Evolutionary conservation across 2,888 invertebrate genomes (phyloP).

Genomic region (Erebia aethiops): DNA sequence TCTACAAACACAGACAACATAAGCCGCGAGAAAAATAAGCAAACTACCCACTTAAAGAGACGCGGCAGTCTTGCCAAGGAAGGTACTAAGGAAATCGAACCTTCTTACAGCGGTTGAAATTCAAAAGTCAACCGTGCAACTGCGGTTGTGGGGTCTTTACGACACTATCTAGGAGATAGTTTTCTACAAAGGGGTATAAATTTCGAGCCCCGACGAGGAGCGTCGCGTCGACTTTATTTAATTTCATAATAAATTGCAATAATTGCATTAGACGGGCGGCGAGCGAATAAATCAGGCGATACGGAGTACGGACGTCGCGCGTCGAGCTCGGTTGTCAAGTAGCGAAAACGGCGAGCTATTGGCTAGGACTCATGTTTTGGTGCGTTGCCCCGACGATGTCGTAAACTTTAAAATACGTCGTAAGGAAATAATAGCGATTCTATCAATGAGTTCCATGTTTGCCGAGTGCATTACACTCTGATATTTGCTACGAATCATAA

Average conservation of each 20-base stretch:
- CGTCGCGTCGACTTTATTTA: conserved; percentile 75
- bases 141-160: conserved; percentile 54
- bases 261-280: conserved; percentile 74
- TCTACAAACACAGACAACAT: conserved; percentile 74
- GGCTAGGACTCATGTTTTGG: conserved; percentile 45
- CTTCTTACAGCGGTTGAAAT: conserved; percentile 54
- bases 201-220: conserved; percentile 57
- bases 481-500: conserved; percentile 41
- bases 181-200: conserved; percentile 65
- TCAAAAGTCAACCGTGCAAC: conserved; percentile 62
- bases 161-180: conserved; percentile 47
- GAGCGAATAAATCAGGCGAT: conserved; percentile 70
- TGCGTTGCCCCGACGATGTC: conserved; percentile 46
- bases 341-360: conserved; percentile 46
- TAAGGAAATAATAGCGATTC: conserved; percentile 48
- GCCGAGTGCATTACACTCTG: conserved; percentile 46
- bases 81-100: conserved; percentile 55
- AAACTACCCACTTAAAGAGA: conserved; percentile 77
- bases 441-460: conserved; percentile 46
- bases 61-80: conserved; percentile 51
- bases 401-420: conserved; percentile 46
- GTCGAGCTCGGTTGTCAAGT: conserved; percentile 53
- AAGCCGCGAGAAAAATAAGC: conserved; percentile 78
- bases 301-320: conserved; percentile 48
- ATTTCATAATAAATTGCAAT: conserved; percentile 82